Evolutionary conservation across 2,113 vertebrate species (phyloP), one percentile per base, ranked within the genome.

Genomic region (Alaudala cheleensis): DNA sequence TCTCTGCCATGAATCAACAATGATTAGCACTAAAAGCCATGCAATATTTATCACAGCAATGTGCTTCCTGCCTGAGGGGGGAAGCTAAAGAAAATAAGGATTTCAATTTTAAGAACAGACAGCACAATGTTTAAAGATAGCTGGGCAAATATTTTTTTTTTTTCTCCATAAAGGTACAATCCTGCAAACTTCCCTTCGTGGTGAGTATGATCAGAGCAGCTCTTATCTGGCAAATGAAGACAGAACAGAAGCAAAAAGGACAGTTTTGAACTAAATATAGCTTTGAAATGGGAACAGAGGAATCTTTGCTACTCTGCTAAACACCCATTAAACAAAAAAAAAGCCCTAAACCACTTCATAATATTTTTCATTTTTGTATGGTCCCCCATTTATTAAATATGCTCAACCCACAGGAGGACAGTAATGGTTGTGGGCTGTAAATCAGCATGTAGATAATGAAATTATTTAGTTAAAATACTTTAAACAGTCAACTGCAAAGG

Each of bases 21-120:
- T 44, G 58, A 92, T 84, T 91, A 95, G 33, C 66, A 76, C 79
- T 93, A 85, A 91, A 90, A 91, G 45, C 26, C 53, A 34, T 49
- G 42, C 21, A 62, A 17, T 61, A 93, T 92, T 96, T 92, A 92
- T 91, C 70, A 76, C 17, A 61, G 25, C 28, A 45, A n/a, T 44
- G 25, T 45, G 47, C 7, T 72, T 58, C 51, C 53, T 85, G 57
- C 73, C 89, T 79, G n/a, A 51, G 53, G 92, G 56, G 81, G 90
- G 76, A 77, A 78, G 39, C 51, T 70, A 47, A 92, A 61, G 69
- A 77, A 88, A 73, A 77, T 13, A 88, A 81, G 26, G 19, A 44
- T 74, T 92, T 94, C 57, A 37, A 11, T 51, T 56, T 56, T 76
- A 66, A 93, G 42, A 90, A 54, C 29, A 85, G 69, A 79, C 50